These are phyloP conservation scores for Cephus pulcher DNA, from an alignment of 2,888 invertebrate species.

Conservation along the genomic window DNA sequence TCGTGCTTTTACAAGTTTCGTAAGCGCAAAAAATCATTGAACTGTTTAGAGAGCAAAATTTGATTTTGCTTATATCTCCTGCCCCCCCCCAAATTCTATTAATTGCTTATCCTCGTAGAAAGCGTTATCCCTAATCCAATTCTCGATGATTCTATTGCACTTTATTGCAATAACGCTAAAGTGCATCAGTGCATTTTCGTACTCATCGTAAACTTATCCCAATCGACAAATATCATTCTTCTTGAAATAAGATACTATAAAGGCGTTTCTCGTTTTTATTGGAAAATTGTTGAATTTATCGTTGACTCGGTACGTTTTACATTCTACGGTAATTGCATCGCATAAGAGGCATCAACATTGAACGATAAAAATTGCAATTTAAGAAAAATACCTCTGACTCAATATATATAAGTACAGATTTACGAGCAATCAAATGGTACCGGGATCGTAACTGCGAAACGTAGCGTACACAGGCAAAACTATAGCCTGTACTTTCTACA, in stretches of 20 bases:
- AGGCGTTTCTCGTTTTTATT: not conserved
- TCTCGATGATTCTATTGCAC: conserved; percentile 4
- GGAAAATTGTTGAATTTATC: not conserved
- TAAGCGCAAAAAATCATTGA: not conserved
- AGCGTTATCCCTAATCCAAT: not conserved
- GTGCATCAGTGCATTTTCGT: not conserved
- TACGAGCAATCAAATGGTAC: not conserved
- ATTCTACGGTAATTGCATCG: not conserved
- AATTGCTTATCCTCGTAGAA: not conserved
- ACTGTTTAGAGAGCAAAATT: not conserved
- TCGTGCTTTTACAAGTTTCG: not conserved
- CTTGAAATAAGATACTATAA: not conserved
- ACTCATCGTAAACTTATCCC: not conserved
- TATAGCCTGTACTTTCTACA: not conserved
- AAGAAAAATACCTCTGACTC: not conserved
- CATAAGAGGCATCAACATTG: not conserved
- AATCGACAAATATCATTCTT: not conserved
- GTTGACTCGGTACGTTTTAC: not conserved
- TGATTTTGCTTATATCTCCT: not conserved
- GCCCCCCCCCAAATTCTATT: not conserved
- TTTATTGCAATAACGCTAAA: conserved; percentile 2
- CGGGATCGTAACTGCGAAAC: not conserved
- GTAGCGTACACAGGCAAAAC: not conserved
- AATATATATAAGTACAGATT: not conserved
- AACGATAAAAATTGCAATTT: not conserved